phyloP scores from a whole-genome alignment of 2,113 vertebrate species.

The Brienomyrus longianalis region DNA sequence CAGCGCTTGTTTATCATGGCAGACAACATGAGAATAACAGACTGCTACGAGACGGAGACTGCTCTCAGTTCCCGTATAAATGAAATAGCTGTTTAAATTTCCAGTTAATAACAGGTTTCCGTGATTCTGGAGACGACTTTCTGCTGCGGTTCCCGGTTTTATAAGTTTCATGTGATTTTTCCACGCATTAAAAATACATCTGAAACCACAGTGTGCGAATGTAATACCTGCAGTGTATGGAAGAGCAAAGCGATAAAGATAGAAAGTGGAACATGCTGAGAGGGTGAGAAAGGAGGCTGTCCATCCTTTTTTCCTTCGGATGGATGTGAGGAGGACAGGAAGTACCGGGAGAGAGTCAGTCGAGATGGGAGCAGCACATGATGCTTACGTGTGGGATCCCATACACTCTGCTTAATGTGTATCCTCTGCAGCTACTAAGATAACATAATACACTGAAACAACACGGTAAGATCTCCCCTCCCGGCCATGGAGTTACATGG shows the following conservation, averaged over 20 bases:
- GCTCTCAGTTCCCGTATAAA: slow-evolving; percentile 30
- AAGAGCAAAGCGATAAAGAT: slow-evolving; percentile 29
- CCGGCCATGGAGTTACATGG: not conserved
- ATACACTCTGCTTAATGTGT: not conserved
- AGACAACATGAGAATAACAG: not conserved
- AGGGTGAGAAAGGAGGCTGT: slow-evolving; percentile 24
- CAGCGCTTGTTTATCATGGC: slow-evolving; percentile 20
- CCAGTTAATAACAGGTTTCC: slow-evolving; percentile 39
- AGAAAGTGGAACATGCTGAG: slow-evolving; percentile 16
- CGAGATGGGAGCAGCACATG: not conserved
- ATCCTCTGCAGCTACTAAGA: not conserved
- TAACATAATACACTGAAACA: not conserved
- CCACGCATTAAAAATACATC: slow-evolving; percentile 35
- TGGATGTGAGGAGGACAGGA: not conserved
- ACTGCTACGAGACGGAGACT: slow-evolving; percentile 10
- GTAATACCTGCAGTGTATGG: slow-evolving; percentile 38
- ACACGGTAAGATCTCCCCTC: not conserved
- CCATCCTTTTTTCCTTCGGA: not conserved
- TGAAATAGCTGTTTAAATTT: slow-evolving; percentile 33
- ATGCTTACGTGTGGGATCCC: not conserved
- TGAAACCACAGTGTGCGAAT: slow-evolving; percentile 24
- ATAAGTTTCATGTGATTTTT: slow-evolving; percentile 38
- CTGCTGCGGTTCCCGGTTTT: slow-evolving; percentile 34
- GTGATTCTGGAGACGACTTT: slow-evolving; percentile 30
- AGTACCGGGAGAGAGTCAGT: not conserved